Conservation (phyloP, 2,113 vertebrate species). For the Actinemys pallida region DNA sequence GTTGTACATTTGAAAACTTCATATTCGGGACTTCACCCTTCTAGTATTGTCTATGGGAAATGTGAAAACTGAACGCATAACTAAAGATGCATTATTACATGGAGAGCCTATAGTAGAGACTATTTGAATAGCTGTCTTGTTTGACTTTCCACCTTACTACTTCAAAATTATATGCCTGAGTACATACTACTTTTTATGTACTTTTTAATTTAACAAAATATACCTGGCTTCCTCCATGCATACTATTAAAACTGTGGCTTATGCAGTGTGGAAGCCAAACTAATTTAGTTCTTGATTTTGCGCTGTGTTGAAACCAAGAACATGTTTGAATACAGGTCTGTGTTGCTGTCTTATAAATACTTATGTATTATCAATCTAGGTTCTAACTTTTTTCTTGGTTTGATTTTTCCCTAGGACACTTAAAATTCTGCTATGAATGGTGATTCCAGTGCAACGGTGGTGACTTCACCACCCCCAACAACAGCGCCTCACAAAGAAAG, state of each 20-base stretch:
- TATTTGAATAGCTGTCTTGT: not conserved
- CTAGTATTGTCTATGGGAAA: not conserved
- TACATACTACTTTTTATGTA: not conserved
- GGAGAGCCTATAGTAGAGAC: not conserved
- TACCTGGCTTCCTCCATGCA: not conserved
- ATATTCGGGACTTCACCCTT: not conserved
- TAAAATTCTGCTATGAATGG: constrained; percentile 92
- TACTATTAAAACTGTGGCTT: not conserved
- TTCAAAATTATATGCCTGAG: no score
- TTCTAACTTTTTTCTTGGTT: constrained; percentile 13
- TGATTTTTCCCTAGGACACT: constrained; percentile 50
- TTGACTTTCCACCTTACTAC: not conserved
- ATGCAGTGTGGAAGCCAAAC: not conserved
- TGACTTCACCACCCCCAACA: constrained; percentile 95
- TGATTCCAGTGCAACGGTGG: constrained; percentile 93
- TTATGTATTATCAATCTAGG: not conserved
- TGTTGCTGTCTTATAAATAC: not conserved
- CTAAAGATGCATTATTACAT: not conserved
- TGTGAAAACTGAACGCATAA: not conserved
- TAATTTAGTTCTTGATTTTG: not conserved
- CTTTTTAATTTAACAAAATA: not conserved
- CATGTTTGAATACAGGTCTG: accelerated
- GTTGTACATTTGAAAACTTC: not conserved
- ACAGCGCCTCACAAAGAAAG: constrained; percentile 97
- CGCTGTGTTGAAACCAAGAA: not conserved